Conservation (phyloP, 2,888 invertebrate species). For the Mechanitis mazaeus region DNA sequence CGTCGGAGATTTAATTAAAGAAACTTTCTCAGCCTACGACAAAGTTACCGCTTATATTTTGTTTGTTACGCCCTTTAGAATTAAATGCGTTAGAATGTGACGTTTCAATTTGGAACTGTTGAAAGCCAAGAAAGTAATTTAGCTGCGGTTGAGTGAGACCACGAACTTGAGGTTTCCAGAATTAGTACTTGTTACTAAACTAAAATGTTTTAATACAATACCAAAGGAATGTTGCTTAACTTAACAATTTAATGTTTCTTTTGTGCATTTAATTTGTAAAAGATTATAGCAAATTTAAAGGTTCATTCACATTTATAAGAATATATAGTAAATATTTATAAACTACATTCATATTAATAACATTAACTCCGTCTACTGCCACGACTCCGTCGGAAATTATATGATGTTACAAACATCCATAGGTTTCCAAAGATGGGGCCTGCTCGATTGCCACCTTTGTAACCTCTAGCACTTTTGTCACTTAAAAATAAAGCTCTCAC, state of each 20-base stretch:
- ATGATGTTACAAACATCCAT: too few species aligned
- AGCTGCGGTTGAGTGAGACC: conserved; percentile 20
- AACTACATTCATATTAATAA: too few species aligned
- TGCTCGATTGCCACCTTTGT: too few species aligned
- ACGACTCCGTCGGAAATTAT: too few species aligned
- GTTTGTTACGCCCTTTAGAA: conserved; percentile 27
- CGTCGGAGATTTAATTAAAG: conserved; percentile 36
- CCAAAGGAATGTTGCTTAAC: not conserved
- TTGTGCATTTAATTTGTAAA: too few species aligned
- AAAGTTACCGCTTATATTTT: conserved; percentile 34
- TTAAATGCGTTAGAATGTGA: conserved; percentile 30
- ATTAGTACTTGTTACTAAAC: conserved; percentile 11
- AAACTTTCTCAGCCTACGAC: conserved; percentile 32
- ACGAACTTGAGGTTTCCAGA: conserved; percentile 18
- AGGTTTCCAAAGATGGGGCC: too few species aligned
- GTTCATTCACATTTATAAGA: too few species aligned
- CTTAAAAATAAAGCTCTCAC: too few species aligned
- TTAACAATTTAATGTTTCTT: not conserved
- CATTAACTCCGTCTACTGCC: too few species aligned
- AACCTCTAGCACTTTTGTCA: too few species aligned
- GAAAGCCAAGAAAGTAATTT: conserved; percentile 27
- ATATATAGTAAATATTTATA: too few species aligned
- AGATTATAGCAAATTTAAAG: too few species aligned
- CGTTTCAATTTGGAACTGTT: conserved; percentile 30
- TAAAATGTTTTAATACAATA: conserved; percentile 10